Conservation (phyloP, 2,888 invertebrate genomes). For the Sinopyrophorus schimmeli region DNA sequence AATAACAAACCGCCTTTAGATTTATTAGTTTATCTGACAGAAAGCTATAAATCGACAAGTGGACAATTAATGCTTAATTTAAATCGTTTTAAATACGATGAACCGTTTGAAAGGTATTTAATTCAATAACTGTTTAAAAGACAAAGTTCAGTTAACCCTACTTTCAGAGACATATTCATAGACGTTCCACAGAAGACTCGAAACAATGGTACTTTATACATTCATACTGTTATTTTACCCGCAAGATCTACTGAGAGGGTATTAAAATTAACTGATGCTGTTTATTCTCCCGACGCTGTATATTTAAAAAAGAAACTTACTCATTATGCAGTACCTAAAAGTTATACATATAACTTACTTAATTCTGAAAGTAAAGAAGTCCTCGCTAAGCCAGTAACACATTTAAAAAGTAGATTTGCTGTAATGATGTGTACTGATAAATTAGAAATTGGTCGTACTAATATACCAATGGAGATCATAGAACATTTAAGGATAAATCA, state of each 20-base stretch:
- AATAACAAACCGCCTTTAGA: slow-evolving; percentile 69
- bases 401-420: slow-evolving; percentile 72
- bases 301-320: slow-evolving; percentile 70
- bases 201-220: slow-evolving; percentile 81
- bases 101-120: slow-evolving; percentile 57
- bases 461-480: slow-evolving; percentile 47
- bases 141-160: slow-evolving; percentile 19
- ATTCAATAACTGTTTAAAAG: too few relatives aligned
- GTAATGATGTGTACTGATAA: slow-evolving; percentile 78
- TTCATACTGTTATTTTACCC: slow-evolving; percentile 74
- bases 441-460: slow-evolving; percentile 46
- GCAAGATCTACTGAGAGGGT: slow-evolving; percentile 59
- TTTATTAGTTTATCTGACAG: slow-evolving; percentile 70
- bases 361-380: slow-evolving; percentile 54
- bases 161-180: slow-evolving; percentile 66
- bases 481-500: slow-evolving; percentile 61
- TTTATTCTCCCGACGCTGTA: slow-evolving; percentile 64
- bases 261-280: slow-evolving; percentile 61
- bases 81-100: slow-evolving; percentile 68
- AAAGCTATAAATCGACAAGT: slow-evolving; percentile 60
- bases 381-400: slow-evolving; percentile 65
- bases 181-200: slow-evolving; percentile 74
- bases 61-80: slow-evolving; percentile 64
- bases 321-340: slow-evolving; percentile 73
- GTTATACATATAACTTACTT: slow-evolving; percentile 73